Evolutionary conservation across 2,888 invertebrate genomes (phyloP).

Genomic region (Coelopa pilipes): DNA sequence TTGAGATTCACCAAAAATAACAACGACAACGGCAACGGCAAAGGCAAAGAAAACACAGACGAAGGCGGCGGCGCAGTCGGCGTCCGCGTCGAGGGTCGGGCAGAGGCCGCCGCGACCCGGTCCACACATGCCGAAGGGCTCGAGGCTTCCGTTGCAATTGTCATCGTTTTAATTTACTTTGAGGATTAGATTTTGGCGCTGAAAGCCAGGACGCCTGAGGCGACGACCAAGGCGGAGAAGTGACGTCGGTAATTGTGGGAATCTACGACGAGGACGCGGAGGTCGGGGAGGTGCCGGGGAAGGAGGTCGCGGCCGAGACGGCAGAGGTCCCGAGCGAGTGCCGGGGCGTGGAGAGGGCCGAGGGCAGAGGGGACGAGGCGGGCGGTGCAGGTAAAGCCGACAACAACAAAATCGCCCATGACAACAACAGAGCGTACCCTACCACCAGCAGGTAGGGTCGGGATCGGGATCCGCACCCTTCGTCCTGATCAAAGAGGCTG

Average conservation of each 20-base stretch:
- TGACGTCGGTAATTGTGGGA: too few species aligned
- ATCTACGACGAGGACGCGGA: too few species aligned
- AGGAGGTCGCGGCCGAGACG: too few species aligned
- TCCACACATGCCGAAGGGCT: neutral
- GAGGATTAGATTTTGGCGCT: slow-evolving; percentile 31
- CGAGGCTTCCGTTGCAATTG: slow-evolving; percentile 12
- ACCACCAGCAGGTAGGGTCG: neutral
- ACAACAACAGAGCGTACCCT: neutral
- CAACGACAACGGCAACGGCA: neutral
- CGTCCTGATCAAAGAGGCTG: too few species aligned
- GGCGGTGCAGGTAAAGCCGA: slow-evolving; percentile 21
- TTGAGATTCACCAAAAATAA: slow-evolving; percentile 4
- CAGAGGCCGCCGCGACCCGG: neutral
- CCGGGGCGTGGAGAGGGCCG: too few species aligned
- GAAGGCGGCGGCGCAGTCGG: neutral
- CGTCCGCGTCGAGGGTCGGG: neutral
- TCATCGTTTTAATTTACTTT: slow-evolving; percentile 36
- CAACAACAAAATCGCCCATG: neutral
- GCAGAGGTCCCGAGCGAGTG: too few species aligned
- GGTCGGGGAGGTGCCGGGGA: too few species aligned
- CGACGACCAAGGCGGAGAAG: too few species aligned
- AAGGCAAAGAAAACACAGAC: slow-evolving; percentile 10
- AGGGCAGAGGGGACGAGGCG: too few species aligned
- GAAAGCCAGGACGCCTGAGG: neutral
- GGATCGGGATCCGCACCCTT: neutral